A percentile compares a stretch with the other conserved stretches of the same genome.
Evolutionary conservation across 2,888 invertebrate genomes (phyloP).

Genomic region (Acrobasis repandana): DNA sequence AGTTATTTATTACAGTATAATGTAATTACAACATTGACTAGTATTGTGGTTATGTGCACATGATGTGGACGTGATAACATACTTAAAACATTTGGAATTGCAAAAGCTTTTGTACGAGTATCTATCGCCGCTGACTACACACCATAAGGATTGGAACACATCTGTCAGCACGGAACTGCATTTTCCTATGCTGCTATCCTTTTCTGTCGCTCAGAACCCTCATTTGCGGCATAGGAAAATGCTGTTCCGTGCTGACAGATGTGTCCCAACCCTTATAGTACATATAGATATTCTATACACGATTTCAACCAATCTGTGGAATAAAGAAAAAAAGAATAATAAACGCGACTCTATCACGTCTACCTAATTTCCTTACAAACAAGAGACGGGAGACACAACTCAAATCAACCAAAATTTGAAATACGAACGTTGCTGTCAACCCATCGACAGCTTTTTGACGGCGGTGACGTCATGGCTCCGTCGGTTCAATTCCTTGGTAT

Average conservation of each 20-base stretch:
- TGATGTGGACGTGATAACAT: conserved; percentile 35
- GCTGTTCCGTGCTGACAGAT: too few relatives aligned
- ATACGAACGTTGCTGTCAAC: conserved; percentile 56
- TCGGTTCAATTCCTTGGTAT: conserved; percentile 66
- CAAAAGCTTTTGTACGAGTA: background rate
- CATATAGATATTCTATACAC: conserved; percentile 6
- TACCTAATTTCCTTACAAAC: background rate
- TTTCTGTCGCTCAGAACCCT: too few relatives aligned
- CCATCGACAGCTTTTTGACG: conserved; percentile 72
- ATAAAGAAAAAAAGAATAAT: background rate
- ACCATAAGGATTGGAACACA: too few relatives aligned
- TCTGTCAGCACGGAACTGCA: too few relatives aligned
- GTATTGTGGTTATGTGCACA: conserved; percentile 63
- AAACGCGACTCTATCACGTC: conserved; percentile 4
- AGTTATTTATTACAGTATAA: background rate
- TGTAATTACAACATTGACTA: conserved; percentile 57
- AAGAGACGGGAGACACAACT: conserved; percentile 24
- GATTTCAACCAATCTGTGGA: background rate
- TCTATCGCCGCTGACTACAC: background rate
- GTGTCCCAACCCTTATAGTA: too few relatives aligned
- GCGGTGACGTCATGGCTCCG: conserved; percentile 69
- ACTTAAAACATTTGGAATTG: background rate
- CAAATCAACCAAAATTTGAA: conserved; percentile 21
- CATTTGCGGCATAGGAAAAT: too few relatives aligned
- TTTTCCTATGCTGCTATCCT: too few relatives aligned